Evolutionary conservation across 2,113 vertebrate genomes (phyloP).

Genomic region (Cathartes aura): DNA sequence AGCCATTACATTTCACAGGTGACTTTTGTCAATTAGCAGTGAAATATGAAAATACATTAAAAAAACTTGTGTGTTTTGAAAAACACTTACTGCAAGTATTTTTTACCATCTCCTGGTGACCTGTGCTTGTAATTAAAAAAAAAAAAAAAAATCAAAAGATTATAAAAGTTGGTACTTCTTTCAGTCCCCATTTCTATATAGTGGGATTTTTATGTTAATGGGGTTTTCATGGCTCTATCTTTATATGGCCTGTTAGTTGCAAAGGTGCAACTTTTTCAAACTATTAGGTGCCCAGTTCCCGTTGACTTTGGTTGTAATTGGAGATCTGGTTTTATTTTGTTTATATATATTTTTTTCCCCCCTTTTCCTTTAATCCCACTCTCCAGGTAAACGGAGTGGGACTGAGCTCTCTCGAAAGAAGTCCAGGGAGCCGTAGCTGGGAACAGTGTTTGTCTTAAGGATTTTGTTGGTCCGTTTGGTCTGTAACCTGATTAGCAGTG

Average conservation of each 20-base stretch:
- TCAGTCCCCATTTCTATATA: background rate
- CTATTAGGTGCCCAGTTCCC: background rate
- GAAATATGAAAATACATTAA: background rate
- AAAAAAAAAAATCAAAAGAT: background rate
- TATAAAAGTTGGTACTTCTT: background rate
- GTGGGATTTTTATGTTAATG: background rate
- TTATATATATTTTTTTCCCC: background rate
- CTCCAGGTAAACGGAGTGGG: background rate
- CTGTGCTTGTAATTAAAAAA: background rate
- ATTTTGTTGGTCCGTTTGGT: background rate
- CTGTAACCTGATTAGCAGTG: background rate
- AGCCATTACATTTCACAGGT: background rate
- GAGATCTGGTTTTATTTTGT: background rate
- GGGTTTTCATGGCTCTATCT: background rate
- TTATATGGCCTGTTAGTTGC: background rate
- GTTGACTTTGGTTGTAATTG: background rate
- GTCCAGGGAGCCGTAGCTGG: background rate
- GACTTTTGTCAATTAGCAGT: background rate
- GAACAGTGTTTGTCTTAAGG: background rate
- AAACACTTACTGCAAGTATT: background rate
- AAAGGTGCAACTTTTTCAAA: background rate
- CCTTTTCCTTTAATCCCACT: background rate
- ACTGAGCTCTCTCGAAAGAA: background rate
- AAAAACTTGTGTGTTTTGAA: background rate
- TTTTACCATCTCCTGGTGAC: background rate